A percentile compares a stretch with the other conserved stretches of the same genome.
phyloP scores from a whole-genome alignment of 2,113 vertebrate species.

The Acanthochromis polyacanthus region DNA sequence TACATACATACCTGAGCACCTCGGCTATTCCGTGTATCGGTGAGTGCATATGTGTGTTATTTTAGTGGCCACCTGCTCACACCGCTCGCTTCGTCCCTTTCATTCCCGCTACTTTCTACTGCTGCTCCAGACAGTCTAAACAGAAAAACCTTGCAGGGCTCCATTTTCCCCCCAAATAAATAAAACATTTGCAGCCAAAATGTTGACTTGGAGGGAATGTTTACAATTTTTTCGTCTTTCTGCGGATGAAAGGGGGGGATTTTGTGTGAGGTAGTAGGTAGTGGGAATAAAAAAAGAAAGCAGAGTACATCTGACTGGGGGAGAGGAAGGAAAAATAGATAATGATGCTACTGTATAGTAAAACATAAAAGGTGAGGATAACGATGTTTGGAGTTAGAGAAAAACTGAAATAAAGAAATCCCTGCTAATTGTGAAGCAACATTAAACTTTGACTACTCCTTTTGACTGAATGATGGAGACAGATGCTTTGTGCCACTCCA shows the following conservation, averaged over 20 bases:
- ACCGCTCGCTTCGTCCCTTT: constrained; percentile 35
- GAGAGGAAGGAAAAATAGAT: not conserved
- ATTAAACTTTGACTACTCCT: constrained; percentile 63
- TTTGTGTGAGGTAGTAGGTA: not conserved
- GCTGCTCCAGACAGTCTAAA: constrained; percentile 13
- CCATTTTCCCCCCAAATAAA: constrained; percentile 23
- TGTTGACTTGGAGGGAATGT: constrained; percentile 18
- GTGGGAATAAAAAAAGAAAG: not conserved
- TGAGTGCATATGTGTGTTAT: not conserved
- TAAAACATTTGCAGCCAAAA: constrained; percentile 47
- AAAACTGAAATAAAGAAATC: constrained; percentile 13
- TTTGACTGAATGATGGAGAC: constrained; percentile 54
- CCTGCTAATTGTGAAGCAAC: constrained; percentile 55
- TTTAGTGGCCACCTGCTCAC: constrained; percentile 37
- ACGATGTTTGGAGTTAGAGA: not conserved
- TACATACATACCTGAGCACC: constrained; percentile 13
- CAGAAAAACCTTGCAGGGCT: constrained; percentile 8
- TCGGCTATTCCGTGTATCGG: not conserved
- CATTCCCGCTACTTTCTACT: constrained; percentile 17
- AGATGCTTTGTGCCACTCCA: constrained; percentile 77
- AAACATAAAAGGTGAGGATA: not conserved
- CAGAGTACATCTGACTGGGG: not conserved
- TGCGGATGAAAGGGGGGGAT: not conserved
- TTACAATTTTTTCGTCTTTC: constrained; percentile 2
- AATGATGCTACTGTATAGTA: constrained; percentile 1